A percentile compares a stretch with the other conserved stretches of the same genome.
Evolutionary conservation across 2,113 vertebrate genomes (phyloP).

Genomic region (Pseudorasbora parva): DNA sequence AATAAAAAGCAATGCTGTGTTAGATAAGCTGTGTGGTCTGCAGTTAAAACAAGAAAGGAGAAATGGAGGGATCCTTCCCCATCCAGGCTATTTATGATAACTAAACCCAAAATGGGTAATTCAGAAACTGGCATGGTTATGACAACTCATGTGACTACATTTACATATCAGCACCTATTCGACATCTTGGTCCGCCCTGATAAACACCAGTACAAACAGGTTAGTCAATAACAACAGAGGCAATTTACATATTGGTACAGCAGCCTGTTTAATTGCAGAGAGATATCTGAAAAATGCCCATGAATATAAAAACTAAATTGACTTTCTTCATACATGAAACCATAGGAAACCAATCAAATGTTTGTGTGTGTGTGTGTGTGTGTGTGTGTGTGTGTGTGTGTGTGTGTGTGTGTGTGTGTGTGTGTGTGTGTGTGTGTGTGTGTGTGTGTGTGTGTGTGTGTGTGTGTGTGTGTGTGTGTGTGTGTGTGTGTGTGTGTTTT

Average conservation of each 20-base stretch:
- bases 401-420: too few species aligned
- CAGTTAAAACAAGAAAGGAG: constrained; percentile 30
- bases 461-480: neutral
- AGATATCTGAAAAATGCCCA: neutral
- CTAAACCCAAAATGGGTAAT: neutral
- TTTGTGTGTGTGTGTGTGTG: neutral
- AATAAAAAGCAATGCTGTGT: neutral
- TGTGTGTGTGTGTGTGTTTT: neutral
- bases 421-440: neutral
- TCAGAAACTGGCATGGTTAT: neutral
- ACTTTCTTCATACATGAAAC: neutral
- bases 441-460: neutral
- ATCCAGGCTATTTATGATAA: neutral
- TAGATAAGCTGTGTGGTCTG: neutral
- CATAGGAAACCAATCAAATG: neutral
- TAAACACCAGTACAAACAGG: too few species aligned
- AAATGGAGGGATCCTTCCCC: constrained; percentile 27
- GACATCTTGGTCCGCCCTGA: too few species aligned
- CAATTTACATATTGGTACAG: neutral
- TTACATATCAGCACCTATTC: too few species aligned
- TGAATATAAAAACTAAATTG: neutral
- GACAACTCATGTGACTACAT: neutral
- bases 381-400: too few species aligned
- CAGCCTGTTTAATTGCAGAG: neutral
- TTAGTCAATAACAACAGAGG: neutral